Conservation (phyloP, 2,113 vertebrate genomes). For the Mesoclemmys tuberculata region DNA sequence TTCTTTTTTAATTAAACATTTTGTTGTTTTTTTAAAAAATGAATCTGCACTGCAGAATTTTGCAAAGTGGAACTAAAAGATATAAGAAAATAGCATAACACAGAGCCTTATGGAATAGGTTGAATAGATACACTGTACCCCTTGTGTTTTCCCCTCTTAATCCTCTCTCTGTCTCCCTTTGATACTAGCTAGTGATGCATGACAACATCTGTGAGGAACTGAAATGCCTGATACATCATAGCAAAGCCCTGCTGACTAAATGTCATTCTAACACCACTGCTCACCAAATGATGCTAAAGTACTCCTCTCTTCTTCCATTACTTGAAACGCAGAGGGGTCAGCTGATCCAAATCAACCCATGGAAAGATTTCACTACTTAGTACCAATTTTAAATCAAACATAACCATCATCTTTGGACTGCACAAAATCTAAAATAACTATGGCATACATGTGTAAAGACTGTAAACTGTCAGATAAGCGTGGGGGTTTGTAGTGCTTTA, state of each 20-base stretch:
- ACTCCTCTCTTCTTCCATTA: neutral
- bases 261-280: neutral
- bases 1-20: conserved; percentile 80
- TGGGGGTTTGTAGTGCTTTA: neutral
- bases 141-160: neutral
- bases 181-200: neutral
- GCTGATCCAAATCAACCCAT: neutral
- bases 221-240: neutral
- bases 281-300: neutral
- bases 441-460: neutral
- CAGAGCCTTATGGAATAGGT: neutral
- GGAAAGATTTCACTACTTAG: neutral
- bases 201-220: neutral
- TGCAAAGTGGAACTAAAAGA: conserved; percentile 55
- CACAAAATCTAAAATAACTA: neutral
- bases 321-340: conserved; percentile 6
- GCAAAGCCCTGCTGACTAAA: neutral
- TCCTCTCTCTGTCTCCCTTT: neutral
- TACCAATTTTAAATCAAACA: neutral
- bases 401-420: neutral
- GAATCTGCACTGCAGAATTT: conserved; percentile 75
- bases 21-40: conserved; percentile 73
- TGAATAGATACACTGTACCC: neutral
- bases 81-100: conserved; percentile 2
- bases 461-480: fast-evolving